phyloP scores from a whole-genome alignment of 2,888 invertebrate genomes.

The Pecten maximus region DNA sequence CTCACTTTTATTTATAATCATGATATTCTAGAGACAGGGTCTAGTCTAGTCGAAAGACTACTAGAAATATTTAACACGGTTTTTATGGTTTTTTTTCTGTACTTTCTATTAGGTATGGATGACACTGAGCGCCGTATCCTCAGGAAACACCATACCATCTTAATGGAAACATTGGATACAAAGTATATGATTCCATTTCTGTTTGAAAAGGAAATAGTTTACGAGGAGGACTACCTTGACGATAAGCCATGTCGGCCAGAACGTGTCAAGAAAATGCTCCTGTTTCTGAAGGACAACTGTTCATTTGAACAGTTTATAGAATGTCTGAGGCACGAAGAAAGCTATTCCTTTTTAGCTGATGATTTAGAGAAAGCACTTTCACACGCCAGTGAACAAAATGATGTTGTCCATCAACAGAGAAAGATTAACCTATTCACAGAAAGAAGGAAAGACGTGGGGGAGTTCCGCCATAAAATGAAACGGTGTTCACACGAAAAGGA shows the following conservation, averaged over 20 bases:
- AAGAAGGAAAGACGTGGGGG: not conserved
- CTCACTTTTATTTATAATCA: no score
- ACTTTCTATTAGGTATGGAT: conserved; percentile 27
- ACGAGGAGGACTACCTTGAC: not conserved
- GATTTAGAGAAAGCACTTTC: not conserved
- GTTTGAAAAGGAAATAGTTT: not conserved
- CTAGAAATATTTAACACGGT: no score
- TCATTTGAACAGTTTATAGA: not conserved
- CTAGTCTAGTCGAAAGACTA: no score
- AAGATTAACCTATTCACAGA: not conserved
- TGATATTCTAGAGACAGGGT: no score
- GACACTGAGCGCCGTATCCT: not conserved
- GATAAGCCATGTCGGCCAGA: conserved; percentile 1
- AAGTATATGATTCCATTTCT: not conserved
- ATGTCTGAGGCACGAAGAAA: not conserved
- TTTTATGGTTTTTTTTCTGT: no score
- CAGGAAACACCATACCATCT: not conserved
- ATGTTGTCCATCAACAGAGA: not conserved
- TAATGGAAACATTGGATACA: not conserved
- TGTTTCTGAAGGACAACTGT: not conserved
- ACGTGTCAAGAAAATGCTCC: not conserved
- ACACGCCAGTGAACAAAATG: not conserved
- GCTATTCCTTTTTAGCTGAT: not conserved
- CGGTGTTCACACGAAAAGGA: not conserved
- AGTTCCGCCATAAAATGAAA: not conserved